Evolutionary conservation across 2,797 vertebrate genomes (phyloP), one percentile per base, ranked within the genome.

Genomic region (Caiman crocodilus): DNA sequence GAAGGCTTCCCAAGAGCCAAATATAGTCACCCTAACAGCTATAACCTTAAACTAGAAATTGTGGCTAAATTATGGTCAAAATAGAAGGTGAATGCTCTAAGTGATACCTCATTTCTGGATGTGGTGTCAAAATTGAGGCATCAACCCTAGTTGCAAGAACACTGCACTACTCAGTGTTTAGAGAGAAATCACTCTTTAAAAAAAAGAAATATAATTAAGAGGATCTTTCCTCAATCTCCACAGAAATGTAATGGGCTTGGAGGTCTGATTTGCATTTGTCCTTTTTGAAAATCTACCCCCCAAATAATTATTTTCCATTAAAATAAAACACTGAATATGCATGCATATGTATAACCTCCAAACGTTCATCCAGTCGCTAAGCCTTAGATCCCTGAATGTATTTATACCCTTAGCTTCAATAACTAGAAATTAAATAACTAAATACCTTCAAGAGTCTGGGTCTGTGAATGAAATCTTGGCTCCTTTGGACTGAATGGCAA

Each of bases 401-500:
- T 50, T 50, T 50, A 50, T 50, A 50, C 42, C 42, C 42, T 50
- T 50, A 50, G 11, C 42, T 50, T 50, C 42, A 50, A 50, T 11
- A 50, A 50, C 9, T 50, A 10, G 42, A 50, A 50, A 50, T 50
- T 50, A 50, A 50, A 10, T 50, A 50, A 50, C 42, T 50, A 50
- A 50, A 10, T 50, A 50, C 42, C 42, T 50, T 50, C 42, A 50
- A 50, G 42, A 50, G 42, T 60, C 5, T 50, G 73, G 87, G 88
- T 59, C 0, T 4, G 2, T 55, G 60, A 79, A 25, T 0, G 2
- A 55, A 0, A 28, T 4, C 6, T 69, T 60, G 5, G 59, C 14
- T 71, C 6, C 23, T 35, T 56, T 30, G 59, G 84, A 63, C 1
- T 5, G 3, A 76, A 26, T 12, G 1, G 3, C 67, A 71, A 42